Conservation (phyloP, 2,797 vertebrate genomes). For the Anguilla megastoma region DNA sequence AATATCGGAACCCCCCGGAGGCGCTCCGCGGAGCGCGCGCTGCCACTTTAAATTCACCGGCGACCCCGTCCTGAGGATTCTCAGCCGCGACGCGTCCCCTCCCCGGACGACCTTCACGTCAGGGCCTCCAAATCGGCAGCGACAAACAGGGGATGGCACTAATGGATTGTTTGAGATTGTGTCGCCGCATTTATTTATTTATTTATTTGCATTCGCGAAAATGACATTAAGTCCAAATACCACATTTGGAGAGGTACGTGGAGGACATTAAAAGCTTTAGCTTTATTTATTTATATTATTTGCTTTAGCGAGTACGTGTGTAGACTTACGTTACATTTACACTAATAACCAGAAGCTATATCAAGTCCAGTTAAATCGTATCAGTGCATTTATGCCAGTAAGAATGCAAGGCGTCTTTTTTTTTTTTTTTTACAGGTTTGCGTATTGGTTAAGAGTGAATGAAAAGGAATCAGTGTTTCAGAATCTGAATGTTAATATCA, state of each 20-base stretch:
- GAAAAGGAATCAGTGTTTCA: not conserved
- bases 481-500: not conserved
- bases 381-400: not conserved
- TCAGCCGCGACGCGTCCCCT: not conserved
- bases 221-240: not conserved
- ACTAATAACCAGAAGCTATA: not conserved
- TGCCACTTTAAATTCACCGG: slow-evolving; percentile 31
- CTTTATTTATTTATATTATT: too few relatives aligned
- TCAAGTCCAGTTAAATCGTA: not conserved
- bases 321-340: not conserved
- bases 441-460: not conserved
- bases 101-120: slow-evolving; percentile 16
- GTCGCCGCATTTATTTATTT: not conserved
- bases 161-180: not conserved
- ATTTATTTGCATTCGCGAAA: not conserved
- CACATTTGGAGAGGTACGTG: slow-evolving; percentile 13
- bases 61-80: slow-evolving; percentile 20
- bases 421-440: not conserved
- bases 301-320: not conserved
- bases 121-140: slow-evolving; percentile 1
- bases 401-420: not conserved
- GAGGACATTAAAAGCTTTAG: not conserved
- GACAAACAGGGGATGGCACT: slow-evolving; percentile 13
- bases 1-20: not conserved
- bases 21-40: not conserved